Conservation (phyloP, 2,888 invertebrate species). For the Nomada flava region DNA sequence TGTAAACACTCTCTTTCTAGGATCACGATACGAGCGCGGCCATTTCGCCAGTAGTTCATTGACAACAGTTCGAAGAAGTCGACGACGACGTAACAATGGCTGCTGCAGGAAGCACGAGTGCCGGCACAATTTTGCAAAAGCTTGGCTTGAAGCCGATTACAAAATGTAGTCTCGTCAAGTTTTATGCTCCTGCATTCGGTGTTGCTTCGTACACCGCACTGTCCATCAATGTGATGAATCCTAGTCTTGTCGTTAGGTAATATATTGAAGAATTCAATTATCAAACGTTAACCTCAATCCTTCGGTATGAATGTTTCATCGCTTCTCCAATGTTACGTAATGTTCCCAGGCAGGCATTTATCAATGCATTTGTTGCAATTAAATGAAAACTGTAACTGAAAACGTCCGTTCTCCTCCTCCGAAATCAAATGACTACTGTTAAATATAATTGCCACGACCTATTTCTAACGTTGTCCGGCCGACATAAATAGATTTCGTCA, state of each 20-base stretch:
- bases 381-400: background rate
- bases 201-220: constrained; percentile 91
- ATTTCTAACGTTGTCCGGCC: background rate
- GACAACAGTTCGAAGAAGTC: constrained; percentile 2
- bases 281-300: constrained; percentile 30
- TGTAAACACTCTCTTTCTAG: constrained; percentile 15
- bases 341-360: background rate
- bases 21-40: background rate
- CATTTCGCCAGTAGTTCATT: constrained; percentile 1
- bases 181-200: constrained; percentile 92
- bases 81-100: constrained; percentile 70
- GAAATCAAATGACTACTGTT: background rate
- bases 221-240: constrained; percentile 94
- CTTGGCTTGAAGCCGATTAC: constrained; percentile 88
- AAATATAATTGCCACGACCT: background rate
- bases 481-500: background rate
- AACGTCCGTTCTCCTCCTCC: background rate
- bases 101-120: constrained; percentile 68
- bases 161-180: constrained; percentile 89
- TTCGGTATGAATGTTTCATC: constrained; percentile 16
- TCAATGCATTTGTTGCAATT: background rate
- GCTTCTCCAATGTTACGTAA: constrained; percentile 52
- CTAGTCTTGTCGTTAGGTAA: constrained; percentile 90
- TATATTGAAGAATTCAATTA: background rate
- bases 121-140: constrained; percentile 71